Base-by-base conservation (phyloP, 2,888 invertebrate genomes). In the Therioaphis trifolii region DNA sequence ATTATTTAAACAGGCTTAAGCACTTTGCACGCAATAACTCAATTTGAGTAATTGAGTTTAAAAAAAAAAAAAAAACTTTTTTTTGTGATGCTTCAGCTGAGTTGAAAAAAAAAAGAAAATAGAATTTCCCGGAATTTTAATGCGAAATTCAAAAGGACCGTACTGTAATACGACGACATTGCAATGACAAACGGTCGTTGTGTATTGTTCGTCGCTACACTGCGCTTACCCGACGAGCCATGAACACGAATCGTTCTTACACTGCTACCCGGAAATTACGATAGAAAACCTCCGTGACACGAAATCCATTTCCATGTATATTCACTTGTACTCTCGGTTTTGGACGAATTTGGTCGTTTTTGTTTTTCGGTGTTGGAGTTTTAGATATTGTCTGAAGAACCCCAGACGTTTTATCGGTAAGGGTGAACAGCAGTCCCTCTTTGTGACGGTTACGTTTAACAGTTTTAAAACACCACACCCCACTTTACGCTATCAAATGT, bases 201-300 rank as follows among this genome's bases (percentile, higher is more conserved):
- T 0, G n/a, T 24, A 79, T 69, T 79, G 43, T 79, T 69, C 43
- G 46, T 4, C 27, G 61, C 79, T n/a, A n/a, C 52, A 11, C 40
- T n/a, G n/a, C 52, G 5, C 27, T 55, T 55, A 66, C 46, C 52
- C 55, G 18, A 14, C 21, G 46, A 5, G 46, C 29, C 29, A 5
- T 46, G 12, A 29, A 21, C 29, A n/a, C 43, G 29, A 77, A 77
- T 49, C 29, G 49, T 77, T 66, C 21, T 63, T 46, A 27, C 55
- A 58, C 43, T 12, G 43, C 55, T 61, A 46, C 29, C 71, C 80
- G 80, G 80, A 80, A 80, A 80, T 80, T 80, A 80, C 71, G 15
- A 71, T 58, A 14, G 21, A 79, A 71, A 79, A 58, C 55, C 24
- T 69, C 24, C 21, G 69, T 69, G 43, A 78, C 52, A 11, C 68